These are phyloP conservation scores for Galerucella calmariensis DNA, from an alignment of 2,888 invertebrate genomes.

Conservation along the genomic window DNA sequence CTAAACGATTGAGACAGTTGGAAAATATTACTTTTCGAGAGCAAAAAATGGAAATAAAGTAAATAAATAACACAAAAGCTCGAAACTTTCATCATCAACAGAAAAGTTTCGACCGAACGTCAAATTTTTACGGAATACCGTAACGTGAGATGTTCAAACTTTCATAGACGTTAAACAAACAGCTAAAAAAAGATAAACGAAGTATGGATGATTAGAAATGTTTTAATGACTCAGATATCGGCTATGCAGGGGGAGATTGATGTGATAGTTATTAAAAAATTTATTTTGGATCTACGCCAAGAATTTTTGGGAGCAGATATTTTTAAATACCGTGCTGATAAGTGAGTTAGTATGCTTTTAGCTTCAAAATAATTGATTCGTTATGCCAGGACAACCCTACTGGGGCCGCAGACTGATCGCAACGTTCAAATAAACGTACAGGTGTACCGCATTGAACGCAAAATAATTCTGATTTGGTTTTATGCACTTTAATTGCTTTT, in stretches of 20 bases:
- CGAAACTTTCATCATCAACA: constrained; percentile 34
- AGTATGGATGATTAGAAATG: constrained; percentile 35
- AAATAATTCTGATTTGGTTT: too few species aligned
- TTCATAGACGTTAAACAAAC: constrained; percentile 34
- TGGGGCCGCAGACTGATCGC: too few species aligned
- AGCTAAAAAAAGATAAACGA: constrained; percentile 30
- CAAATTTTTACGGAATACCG: constrained; percentile 12
- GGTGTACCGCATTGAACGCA: too few species aligned
- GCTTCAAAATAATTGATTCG: too few species aligned
- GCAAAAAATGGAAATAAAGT: constrained; percentile 29
- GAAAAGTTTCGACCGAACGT: constrained; percentile 18
- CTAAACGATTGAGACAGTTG: constrained; percentile 4
- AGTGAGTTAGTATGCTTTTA: too few species aligned
- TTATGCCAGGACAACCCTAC: too few species aligned
- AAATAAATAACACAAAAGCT: constrained; percentile 29
- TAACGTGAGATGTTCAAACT: constrained; percentile 33
- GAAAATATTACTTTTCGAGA: constrained; percentile 11
- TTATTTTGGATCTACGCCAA: background rate
- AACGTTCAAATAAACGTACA: too few species aligned
- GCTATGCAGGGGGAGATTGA: background rate
- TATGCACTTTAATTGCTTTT: too few species aligned
- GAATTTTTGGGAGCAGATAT: background rate
- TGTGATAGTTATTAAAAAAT: background rate
- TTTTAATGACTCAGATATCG: constrained; percentile 28
- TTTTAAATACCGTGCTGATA: too few species aligned